Conservation (phyloP, 2,113 vertebrate species). For the Carlito syrichta region DNA sequence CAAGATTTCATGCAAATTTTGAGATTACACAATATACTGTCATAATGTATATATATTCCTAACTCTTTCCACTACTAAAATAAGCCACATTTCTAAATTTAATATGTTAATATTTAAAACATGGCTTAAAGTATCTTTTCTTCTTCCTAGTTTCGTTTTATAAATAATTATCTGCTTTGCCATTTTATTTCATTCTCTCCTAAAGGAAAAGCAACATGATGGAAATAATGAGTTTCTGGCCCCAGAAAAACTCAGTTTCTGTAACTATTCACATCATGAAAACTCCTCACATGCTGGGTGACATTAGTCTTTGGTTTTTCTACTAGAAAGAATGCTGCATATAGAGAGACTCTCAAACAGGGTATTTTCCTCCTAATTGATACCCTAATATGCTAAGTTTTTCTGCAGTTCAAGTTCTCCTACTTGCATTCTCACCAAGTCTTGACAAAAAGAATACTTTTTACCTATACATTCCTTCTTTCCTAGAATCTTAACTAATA, state of each 20-base stretch:
- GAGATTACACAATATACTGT: neutral
- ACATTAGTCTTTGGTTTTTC: neutral
- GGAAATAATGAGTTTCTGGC: neutral
- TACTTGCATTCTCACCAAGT: neutral
- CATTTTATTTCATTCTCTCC: neutral
- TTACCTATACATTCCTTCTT: neutral
- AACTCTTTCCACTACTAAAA: neutral
- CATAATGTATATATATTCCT: neutral
- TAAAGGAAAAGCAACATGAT: neutral
- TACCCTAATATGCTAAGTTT: neutral
- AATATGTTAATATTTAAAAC: neutral
- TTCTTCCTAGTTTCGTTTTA: neutral
- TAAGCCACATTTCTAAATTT: neutral
- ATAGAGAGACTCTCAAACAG: neutral
- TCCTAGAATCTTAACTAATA: neutral
- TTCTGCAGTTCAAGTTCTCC: neutral
- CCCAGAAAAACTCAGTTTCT: neutral
- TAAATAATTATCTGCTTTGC: neutral
- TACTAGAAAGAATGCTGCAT: neutral
- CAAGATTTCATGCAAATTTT: neutral
- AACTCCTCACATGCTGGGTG: neutral
- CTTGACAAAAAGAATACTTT: neutral
- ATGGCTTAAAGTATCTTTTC: neutral
- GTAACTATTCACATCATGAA: neutral
- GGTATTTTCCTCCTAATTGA: neutral